Base-by-base conservation (phyloP, 2,888 invertebrate species). In the Drosophila siamana region DNA sequence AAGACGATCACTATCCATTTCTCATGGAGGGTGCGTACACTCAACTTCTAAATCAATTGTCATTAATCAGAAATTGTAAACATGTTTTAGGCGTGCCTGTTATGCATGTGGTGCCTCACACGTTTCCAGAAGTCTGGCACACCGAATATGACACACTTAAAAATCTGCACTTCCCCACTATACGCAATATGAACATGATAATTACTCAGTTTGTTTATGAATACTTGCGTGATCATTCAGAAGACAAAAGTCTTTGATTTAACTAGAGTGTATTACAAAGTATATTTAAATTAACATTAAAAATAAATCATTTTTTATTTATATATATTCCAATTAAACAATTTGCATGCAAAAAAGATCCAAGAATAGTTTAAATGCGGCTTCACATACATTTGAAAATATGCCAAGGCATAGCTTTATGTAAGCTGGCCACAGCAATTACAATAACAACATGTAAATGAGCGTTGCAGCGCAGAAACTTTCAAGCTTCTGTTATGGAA, bases 121-220 rank as follows among this genome's bases (percentile, higher is more conserved):
- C 98, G 1, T 99, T 98, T 93, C 99, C 99, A 0, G 73, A 89
- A 0, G 95, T 96, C 2, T 99, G 99, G 99, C 99, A 99, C 92
- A 96, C 95, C 5, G 91, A 94, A 1, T 91, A 90, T 0, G 99
- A 99, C 91, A 95, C 98, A 92, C 93, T 48, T 0, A 9, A 41
- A 1, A 65, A 71, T 19, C 44, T 82, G 11, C 69, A 82, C 19
- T 79, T 63, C 44, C 82, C 86, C 0, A 69, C 86, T 1, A 60
- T 81, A 26, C 44, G 44, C 0, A 85, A 82, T 61, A 69, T 82
- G 62, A 70, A 60, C 0, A 13, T 43, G 38, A 70, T 85, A 28
- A 1, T 85, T 0, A 30, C 68, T 0, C 9, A 0, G n/a, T 70
- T 83, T 51, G 61, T 79, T 8, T 38, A 51, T 11, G 52, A 70